phyloP scores from a whole-genome alignment of 2,113 vertebrate genomes.

The Sakesphorus luctuosus region DNA sequence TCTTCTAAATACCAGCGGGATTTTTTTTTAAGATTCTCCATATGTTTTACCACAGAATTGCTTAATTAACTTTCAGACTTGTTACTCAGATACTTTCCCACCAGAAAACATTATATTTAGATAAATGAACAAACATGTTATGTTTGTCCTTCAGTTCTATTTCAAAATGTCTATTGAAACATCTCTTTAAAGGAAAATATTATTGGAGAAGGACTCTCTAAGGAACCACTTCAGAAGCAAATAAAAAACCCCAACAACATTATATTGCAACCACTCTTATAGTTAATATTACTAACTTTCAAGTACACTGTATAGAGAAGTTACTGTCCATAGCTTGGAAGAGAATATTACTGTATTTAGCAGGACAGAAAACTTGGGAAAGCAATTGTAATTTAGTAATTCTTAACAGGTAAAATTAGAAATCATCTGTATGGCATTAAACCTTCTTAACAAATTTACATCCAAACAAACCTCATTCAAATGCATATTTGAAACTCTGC shows the following conservation, averaged over 20 bases:
- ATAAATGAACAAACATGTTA: constrained; percentile 16
- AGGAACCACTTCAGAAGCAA: not conserved
- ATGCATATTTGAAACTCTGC: not conserved
- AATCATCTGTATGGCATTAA: not conserved
- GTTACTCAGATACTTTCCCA: constrained; percentile 28
- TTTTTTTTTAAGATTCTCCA: constrained; percentile 23
- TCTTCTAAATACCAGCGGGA: constrained; percentile 5
- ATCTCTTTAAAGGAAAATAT: not conserved
- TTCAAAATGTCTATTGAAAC: not conserved
- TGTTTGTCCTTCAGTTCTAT: constrained; percentile 19
- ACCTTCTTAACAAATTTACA: not conserved
- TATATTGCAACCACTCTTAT: not conserved
- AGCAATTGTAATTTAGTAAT: not conserved
- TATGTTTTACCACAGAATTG: constrained; percentile 30
- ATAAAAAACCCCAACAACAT: not conserved
- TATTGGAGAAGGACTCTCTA: not conserved
- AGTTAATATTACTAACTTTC: not conserved
- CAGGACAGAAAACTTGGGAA: not conserved
- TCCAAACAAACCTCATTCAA: not conserved
- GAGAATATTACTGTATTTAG: not conserved
- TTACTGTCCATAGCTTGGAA: not conserved
- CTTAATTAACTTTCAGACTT: constrained; percentile 43
- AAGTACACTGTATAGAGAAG: not conserved
- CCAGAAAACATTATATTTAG: constrained; percentile 29
- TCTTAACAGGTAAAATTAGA: not conserved